Evolutionary conservation across 2,113 vertebrate genomes (phyloP), one percentile per base, ranked within the genome.

Genomic region (Dendrocopos noguchii): DNA sequence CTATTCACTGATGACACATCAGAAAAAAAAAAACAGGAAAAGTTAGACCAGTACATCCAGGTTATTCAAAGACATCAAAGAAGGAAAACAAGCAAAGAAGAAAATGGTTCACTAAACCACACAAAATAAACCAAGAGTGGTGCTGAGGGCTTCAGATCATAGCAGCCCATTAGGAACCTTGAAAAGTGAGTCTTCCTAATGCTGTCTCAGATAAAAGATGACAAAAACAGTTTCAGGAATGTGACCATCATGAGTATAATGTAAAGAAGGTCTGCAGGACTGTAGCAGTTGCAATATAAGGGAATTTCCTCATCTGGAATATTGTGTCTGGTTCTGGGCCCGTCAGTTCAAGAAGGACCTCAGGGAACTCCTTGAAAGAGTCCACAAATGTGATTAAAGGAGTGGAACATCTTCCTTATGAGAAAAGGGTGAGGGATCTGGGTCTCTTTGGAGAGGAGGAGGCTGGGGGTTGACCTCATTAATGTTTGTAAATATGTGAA

Each of bases 171-270:
- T 94, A 94, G 87, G 47, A 92, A 94, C 87, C 70, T 90, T 74
- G 84, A 77, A 91, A 93, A 93, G 24, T 13, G 80, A 57, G 53
- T 39, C 83, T 91, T 86, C 87, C 92, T 93, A 95, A 76, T 4
- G 17, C 66, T 46, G 3, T 71, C 31, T 82, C 39, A 87, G 67
- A 85, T 71, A 80, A 92, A 95, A 92, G 84, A 92, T 90, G 86
- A 81, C 71, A 92, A 96, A 91, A 85, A 61, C 56, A 67, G 57
- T 91, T 91, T 94, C 87, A 87, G 68, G 71, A 91, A 92, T 89
- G 87, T 55, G 34, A 47, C 81, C 36, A 12, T 91, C 91, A 73
- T 71, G 90, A 87, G 33, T 80, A 74, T 76, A 87, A 89, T 60
- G 52, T 80, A 84, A 87, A 95, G 70, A 93, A 91, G 64, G 28